A percentile compares a stretch with the other conserved stretches of the same genome.
These are phyloP conservation scores for Aphodius sticticus DNA, from an alignment of 2,888 invertebrate species.

Conservation along the genomic window DNA sequence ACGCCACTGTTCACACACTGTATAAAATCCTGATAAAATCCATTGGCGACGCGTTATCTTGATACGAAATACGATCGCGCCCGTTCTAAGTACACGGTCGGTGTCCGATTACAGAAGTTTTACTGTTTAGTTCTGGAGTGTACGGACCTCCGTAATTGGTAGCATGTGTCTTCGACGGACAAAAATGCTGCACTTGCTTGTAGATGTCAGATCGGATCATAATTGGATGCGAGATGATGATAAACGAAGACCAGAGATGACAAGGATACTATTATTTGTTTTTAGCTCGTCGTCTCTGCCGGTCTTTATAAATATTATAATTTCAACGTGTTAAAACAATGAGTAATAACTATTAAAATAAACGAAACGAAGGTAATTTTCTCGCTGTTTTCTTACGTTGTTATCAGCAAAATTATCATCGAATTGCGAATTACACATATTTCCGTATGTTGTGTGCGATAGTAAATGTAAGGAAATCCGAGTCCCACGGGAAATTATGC, in stretches of 20 bases:
- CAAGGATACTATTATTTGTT: not conserved
- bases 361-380: not conserved
- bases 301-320: not conserved
- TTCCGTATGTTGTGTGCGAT: not conserved
- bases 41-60: not conserved
- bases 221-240: conserved; percentile 4
- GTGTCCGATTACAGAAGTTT: conserved; percentile 4
- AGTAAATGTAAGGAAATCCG: not conserved
- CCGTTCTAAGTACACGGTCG: not conserved
- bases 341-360: not conserved
- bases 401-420: not conserved
- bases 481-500: not conserved
- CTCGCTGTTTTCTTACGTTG: not conserved
- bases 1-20: not conserved
- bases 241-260: not conserved
- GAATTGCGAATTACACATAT: not conserved
- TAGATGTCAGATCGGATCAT: not conserved
- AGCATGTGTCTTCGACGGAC: conserved; percentile 4
- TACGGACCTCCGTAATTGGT: conserved; percentile 4
- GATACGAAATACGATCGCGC: not conserved
- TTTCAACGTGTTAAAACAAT: not conserved
- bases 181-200: conserved; percentile 4
- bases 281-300: not conserved
- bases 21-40: not conserved
- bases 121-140: not conserved